Conservation (phyloP, 2,113 vertebrate species). For the Crotalus horridus region DNA sequence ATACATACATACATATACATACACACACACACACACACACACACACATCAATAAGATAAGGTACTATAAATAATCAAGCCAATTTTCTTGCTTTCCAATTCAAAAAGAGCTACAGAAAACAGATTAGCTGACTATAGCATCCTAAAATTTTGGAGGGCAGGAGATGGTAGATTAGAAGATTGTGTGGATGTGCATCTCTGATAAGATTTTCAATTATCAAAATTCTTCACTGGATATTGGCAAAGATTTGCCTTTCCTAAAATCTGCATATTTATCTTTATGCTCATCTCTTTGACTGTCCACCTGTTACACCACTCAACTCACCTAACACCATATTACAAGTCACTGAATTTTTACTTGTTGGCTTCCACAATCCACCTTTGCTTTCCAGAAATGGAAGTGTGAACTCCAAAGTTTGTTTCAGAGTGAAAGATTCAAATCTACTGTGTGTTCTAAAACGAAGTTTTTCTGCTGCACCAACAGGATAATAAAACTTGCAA, state of each 20-base stretch:
- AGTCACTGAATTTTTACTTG: neutral
- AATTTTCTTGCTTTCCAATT: neutral
- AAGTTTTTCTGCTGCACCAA: too few species aligned
- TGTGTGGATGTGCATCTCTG: neutral
- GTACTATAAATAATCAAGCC: neutral
- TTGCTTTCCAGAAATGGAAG: neutral
- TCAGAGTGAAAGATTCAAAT: neutral
- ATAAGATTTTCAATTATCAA: neutral
- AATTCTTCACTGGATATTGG: neutral
- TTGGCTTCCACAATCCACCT: neutral
- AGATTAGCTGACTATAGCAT: neutral
- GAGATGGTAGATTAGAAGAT: neutral
- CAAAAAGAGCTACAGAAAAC: neutral
- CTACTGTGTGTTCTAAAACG: neutral
- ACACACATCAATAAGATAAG: neutral
- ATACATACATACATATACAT: too few species aligned
- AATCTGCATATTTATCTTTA: neutral
- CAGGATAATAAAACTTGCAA: neutral
- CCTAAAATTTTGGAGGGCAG: neutral
- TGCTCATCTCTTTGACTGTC: neutral
- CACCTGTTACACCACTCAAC: neutral
- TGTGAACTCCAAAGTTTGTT: neutral
- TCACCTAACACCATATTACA: neutral
- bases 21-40: too few species aligned
- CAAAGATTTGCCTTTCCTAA: neutral